Conservation (phyloP, 2,113 vertebrate genomes). For the Mungos mungo region DNA sequence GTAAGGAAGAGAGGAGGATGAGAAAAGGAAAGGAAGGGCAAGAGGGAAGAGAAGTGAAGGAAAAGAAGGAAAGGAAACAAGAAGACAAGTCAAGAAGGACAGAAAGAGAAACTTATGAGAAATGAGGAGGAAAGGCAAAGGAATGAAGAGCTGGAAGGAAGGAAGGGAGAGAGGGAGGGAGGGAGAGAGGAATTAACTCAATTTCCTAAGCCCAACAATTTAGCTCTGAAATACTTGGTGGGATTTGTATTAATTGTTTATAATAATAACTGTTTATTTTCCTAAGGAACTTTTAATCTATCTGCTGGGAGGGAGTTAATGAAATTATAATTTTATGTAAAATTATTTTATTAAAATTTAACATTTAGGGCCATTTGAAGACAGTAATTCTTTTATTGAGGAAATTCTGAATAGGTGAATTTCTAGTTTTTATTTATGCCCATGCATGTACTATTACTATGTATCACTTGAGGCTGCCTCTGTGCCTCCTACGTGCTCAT, state of each 20-base stretch:
- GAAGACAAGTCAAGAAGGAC: neutral
- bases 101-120: neutral
- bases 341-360: neutral
- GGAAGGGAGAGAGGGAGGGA: fast-evolving
- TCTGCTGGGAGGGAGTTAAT: neutral
- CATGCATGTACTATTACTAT: neutral
- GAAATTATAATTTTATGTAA: neutral
- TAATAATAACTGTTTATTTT: neutral
- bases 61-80: neutral
- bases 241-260: neutral
- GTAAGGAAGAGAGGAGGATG: neutral
- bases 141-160: neutral
- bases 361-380: neutral
- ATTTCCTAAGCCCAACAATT: neutral
- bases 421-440: neutral
- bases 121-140: neutral
- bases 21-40: neutral
- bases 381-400: neutral
- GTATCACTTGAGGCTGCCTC: neutral
- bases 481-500: neutral
- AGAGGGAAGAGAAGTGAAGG: neutral
- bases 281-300: neutral
- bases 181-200: neutral
- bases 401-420: neutral
- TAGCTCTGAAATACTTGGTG: neutral